Percentiles rank a stretch among this genome's conserved stretches.
Conservation (phyloP, 1,140 invertebrate species). For the Samia ricini region DNA sequence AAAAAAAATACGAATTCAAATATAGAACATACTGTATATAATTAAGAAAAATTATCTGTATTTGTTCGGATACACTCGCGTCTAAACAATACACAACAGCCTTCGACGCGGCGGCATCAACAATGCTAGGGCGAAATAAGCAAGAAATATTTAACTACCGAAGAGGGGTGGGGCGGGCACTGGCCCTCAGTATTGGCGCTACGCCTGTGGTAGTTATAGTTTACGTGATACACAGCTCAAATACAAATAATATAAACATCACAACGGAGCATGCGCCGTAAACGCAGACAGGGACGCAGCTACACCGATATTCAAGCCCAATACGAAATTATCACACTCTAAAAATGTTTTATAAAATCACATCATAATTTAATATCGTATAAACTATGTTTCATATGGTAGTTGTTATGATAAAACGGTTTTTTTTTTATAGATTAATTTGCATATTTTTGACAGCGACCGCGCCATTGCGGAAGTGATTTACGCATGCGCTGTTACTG, state of each 20-base stretch:
- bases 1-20: conserved; percentile 17
- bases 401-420: conserved; percentile 53
- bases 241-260: conserved; percentile 80
- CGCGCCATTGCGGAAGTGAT: conserved; percentile 26
- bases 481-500: conserved; percentile 56
- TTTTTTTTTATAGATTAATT: conserved; percentile 75
- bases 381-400: conserved; percentile 44
- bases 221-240: conserved; percentile 79
- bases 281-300: conserved; percentile 57
- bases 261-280: conserved; percentile 69
- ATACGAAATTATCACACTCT: conserved; percentile 10
- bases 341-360: neutral
- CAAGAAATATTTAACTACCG: conserved; percentile 79
- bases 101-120: conserved; percentile 73
- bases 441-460: conserved; percentile 72
- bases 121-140: conserved; percentile 79
- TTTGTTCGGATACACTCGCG: conserved; percentile 55
- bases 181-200: conserved; percentile 73
- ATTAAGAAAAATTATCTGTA: conserved; percentile 37
- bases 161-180: conserved; percentile 64
- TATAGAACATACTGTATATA: conserved; percentile 27
- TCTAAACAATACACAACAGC: conserved; percentile 75
- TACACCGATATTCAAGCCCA: conserved; percentile 17
- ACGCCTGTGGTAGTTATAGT: conserved; percentile 78
- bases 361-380: conserved; percentile 15